Evolutionary conservation across 2,888 invertebrate species (phyloP).

Genomic region (Drosophila nigricruria): DNA sequence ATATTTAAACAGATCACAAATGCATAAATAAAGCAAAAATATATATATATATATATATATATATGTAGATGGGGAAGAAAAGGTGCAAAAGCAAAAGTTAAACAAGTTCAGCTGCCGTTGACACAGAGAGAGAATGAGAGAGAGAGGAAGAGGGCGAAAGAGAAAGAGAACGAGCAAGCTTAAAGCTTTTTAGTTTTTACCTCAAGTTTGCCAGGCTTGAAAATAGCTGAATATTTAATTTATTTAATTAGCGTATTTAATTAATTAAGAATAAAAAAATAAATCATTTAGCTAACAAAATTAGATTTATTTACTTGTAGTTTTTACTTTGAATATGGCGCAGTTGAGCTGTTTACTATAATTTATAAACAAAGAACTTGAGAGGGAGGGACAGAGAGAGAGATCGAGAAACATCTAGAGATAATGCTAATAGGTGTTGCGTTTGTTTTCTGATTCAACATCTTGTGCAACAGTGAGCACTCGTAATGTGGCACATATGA

Average conservation of each 20-base stretch:
- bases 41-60: neutral
- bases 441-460: neutral
- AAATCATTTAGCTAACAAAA: constrained; percentile 25
- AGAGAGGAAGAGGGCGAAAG: neutral
- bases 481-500: neutral
- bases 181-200: constrained; percentile 14
- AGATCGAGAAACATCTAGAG: constrained; percentile 4
- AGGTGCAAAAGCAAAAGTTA: constrained; percentile 29
- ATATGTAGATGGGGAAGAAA: neutral
- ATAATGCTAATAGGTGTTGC: neutral
- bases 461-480: neutral
- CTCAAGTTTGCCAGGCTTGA: constrained; percentile 28
- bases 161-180: neutral
- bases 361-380: neutral
- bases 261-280: neutral
- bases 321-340: constrained; percentile 9
- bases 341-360: constrained; percentile 11
- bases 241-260: constrained; percentile 8
- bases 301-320: constrained; percentile 14
- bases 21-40: constrained; percentile 36
- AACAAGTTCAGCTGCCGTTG: constrained; percentile 74
- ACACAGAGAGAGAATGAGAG: constrained; percentile 4
- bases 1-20: constrained; percentile 72
- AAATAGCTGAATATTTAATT: constrained; percentile 10
- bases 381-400: neutral